Percentiles rank a stretch among this genome's conserved stretches.
phyloP scores from a whole-genome alignment of 2,888 invertebrate species.

The Erebia epiphron region DNA sequence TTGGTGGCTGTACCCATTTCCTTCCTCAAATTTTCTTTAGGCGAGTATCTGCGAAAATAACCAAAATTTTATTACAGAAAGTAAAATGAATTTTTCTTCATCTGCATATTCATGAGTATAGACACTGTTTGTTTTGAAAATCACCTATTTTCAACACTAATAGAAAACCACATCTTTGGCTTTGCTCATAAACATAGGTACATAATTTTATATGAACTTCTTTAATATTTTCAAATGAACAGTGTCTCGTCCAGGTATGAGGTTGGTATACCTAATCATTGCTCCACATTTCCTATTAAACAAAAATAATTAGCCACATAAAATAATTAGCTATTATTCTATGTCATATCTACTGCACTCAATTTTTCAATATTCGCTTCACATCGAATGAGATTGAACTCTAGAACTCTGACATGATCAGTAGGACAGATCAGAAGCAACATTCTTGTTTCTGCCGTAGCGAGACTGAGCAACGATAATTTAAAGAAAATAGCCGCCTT shows the following conservation, averaged over 20 bases:
- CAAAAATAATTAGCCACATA: no score
- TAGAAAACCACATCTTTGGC: not conserved
- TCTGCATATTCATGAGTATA: constrained; percentile 18
- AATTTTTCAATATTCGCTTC: no score
- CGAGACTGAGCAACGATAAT: constrained; percentile 75
- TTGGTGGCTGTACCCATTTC: constrained; percentile 63
- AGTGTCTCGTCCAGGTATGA: no score
- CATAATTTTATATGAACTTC: no score
- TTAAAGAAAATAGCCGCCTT: constrained; percentile 74
- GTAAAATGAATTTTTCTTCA: constrained; percentile 20
- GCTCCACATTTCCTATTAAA: no score
- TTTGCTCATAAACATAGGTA: no score
- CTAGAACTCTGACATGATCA: not conserved
- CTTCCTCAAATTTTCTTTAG: constrained; percentile 51
- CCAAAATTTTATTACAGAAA: constrained; percentile 31
- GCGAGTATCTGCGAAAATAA: constrained; percentile 33
- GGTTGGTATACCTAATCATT: no score
- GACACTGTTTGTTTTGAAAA: constrained; percentile 13
- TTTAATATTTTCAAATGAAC: no score
- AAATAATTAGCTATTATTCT: no score
- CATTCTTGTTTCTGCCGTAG: constrained; percentile 62
- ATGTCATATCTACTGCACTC: no score
- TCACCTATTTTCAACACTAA: not conserved
- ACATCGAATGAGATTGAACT: no score
- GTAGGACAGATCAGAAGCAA: not conserved